Conservation (phyloP, 35 echinoderm and acorn worm genomes). For the Holothuria glaberrima region DNA sequence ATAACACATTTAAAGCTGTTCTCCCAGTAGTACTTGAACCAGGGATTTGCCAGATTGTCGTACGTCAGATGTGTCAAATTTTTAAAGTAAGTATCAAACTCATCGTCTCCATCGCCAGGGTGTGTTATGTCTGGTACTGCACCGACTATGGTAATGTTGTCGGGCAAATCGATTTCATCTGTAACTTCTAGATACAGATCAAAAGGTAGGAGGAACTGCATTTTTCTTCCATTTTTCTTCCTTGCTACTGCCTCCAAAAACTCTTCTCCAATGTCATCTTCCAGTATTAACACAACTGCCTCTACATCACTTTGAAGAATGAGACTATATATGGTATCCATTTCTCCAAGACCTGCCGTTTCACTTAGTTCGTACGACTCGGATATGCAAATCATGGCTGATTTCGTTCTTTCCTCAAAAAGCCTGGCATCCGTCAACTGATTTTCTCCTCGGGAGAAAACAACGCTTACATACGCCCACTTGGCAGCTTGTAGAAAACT, state of each 20-base stretch:
- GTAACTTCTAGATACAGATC: neutral
- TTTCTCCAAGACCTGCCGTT: neutral
- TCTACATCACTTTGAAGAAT: neutral
- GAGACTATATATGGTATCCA: neutral
- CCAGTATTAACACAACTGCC: conserved; percentile 1
- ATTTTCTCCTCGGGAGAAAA: too few species aligned
- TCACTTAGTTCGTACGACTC: neutral
- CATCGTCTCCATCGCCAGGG: neutral
- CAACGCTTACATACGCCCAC: too few species aligned
- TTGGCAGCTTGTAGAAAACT: too few species aligned
- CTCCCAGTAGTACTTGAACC: conserved; percentile 48
- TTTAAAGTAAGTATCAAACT: conserved; percentile 39
- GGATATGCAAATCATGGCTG: neutral
- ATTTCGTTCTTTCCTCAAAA: too few species aligned
- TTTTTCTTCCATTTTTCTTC: neutral
- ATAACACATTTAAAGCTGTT: conserved; percentile 1
- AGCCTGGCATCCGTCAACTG: too few species aligned
- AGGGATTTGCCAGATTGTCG: neutral
- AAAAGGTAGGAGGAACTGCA: neutral
- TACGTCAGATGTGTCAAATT: neutral
- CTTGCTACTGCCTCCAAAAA: neutral
- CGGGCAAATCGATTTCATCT: neutral
- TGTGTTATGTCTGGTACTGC: neutral
- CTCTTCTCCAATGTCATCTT: neutral
- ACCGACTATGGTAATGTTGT: neutral